phyloP scores from a whole-genome alignment of 2,888 invertebrate species.

The Therioaphis trifolii region DNA sequence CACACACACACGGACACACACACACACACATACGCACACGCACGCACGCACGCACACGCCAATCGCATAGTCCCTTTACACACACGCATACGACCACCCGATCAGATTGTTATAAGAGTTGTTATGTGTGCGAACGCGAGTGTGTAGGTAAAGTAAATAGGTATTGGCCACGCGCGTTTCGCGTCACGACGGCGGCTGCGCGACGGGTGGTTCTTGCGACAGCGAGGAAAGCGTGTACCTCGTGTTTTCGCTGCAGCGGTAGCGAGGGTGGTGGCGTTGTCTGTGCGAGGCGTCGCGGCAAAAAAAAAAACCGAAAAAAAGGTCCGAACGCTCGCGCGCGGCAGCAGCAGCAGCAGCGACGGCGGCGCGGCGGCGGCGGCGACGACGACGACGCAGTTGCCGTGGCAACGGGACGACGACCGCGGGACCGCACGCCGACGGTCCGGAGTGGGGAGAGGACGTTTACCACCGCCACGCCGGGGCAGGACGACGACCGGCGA shows the following conservation, averaged over 20 bases:
- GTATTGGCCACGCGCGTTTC: background rate
- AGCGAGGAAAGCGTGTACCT: background rate
- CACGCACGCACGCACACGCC: background rate
- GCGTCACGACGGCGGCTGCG: background rate
- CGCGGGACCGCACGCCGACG: conserved; percentile 2
- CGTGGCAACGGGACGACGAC: conserved; percentile 30
- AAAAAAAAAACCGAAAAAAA: background rate
- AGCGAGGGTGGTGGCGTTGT: background rate
- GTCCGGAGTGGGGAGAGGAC: background rate
- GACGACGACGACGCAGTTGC: conserved; percentile 46
- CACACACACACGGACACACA: background rate
- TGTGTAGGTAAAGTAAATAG: too few species aligned
- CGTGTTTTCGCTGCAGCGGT: background rate
- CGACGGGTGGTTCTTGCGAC: background rate
- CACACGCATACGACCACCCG: too few species aligned
- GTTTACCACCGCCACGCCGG: background rate
- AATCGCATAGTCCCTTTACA: too few species aligned
- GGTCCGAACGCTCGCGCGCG: background rate
- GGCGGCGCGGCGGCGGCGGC: background rate
- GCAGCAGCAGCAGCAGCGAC: background rate
- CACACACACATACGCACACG: too few species aligned
- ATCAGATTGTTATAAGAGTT: too few species aligned
- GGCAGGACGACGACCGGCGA: background rate
- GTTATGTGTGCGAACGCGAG: too few species aligned
- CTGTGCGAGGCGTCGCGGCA: background rate